Base-by-base conservation (phyloP, 1,140 invertebrate species). In the Metaphire vulgaris region DNA sequence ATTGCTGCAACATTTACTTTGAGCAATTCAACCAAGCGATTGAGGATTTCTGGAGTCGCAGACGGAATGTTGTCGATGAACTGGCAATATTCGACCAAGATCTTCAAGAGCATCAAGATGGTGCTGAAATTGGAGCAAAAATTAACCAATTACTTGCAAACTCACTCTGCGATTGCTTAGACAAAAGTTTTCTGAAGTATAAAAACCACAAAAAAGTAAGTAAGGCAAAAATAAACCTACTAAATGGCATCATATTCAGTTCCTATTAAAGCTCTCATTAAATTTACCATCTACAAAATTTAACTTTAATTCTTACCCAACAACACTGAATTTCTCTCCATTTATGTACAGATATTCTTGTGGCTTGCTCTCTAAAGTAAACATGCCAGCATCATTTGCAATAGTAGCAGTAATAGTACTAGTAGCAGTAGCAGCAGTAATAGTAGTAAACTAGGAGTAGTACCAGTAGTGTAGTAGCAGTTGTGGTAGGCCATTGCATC, bases 71-170 rank as follows among this genome's bases (percentile, higher is more conserved):
- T 87, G 34, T 87, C 86, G 0, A 91, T 90, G 83, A 91, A 92
- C 82, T 92, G 90, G 87, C 93, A 95, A 85, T 98, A 97, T 84
- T 97, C 93, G 64, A 92, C 89, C 78, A 97, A 88, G 87, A 96
- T 93, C 86, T 93, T 91, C 72, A 96, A 88, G 67, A 97, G 88
- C 81, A 95, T 89, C 73, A 90, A 81, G n/a, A 89, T 88, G 33
- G 89, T 89, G n/a, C 89, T 90, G 79, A 80, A 81, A 33, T n/a
- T 79, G 79, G 32, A 77, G 78, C 28, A 32, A 79, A 79, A 34
- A 78, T 56, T 15, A 78, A 41, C 33, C n/a, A n/a, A n/a, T n/a
- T n/a, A n/a, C n/a, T n/a, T n/a, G n/a, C n/a, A n/a, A n/a, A n/a
- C n/a, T n/a, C 14, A 65, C 56, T 15, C 14, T 14, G 26, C 56